phyloP scores from a whole-genome alignment of 1,140 invertebrate genomes.

The Pseudobourletiella spinata region DNA sequence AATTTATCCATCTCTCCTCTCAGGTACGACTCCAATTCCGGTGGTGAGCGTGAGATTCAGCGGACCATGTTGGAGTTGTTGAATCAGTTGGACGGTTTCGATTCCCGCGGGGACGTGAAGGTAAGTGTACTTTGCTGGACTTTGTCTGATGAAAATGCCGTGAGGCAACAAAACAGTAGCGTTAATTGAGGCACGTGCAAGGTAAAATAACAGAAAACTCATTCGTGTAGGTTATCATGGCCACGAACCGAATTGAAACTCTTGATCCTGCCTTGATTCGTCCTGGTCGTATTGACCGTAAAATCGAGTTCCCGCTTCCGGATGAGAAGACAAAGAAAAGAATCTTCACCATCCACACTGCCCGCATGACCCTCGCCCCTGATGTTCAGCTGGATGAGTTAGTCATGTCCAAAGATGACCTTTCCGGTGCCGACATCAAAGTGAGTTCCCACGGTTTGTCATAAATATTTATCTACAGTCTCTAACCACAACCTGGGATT shows the following conservation, averaged over 20 bases:
- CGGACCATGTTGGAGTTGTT: conserved; percentile 98
- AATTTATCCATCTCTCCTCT: not conserved
- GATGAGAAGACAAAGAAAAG: conserved; percentile 98
- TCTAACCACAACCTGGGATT: no score
- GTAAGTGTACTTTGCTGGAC: no score
- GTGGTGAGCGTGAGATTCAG: conserved; percentile 98
- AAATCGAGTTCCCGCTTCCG: conserved; percentile 98
- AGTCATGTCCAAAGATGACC: conserved; percentile 98
- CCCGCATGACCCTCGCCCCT: conserved; percentile 91
- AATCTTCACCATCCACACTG: conserved; percentile 98
- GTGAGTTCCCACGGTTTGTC: conserved; percentile 38
- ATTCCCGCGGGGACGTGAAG: conserved; percentile 91
- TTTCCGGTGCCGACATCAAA: conserved; percentile 87
- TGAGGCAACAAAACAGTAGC: no score
- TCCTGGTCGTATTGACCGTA: conserved; percentile 96
- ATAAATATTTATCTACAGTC: no score
- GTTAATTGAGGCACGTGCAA: no score
- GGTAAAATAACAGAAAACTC: no score
- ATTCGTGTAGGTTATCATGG: conserved; percentile 99
- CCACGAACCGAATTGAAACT: conserved; percentile 98
- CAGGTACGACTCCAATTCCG: conserved; percentile 95
- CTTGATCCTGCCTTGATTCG: conserved; percentile 96
- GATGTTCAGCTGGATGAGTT: conserved; percentile 97
- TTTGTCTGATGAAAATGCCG: not conserved
- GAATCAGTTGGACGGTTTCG: conserved; percentile 98